Percentiles rank a stretch among this genome's conserved stretches.
phyloP scores from a whole-genome alignment of 2,888 invertebrate genomes.

The Torymus aiolomorphi region DNA sequence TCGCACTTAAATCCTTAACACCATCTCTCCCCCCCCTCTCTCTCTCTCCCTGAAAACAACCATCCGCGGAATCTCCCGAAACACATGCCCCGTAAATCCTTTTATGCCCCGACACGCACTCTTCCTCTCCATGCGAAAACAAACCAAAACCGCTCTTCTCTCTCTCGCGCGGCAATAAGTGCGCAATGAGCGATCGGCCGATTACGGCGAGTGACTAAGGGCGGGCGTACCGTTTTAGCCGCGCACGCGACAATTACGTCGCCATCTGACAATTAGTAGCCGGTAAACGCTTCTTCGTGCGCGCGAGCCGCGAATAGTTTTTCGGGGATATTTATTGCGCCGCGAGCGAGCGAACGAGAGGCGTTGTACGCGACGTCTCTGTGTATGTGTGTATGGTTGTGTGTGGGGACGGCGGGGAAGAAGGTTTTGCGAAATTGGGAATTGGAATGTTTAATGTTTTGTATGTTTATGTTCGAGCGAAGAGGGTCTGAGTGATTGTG shows the following conservation, averaged over 20 bases:
- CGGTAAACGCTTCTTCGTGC: conserved; percentile 67
- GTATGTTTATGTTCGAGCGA: not conserved
- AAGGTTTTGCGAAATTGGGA: not conserved
- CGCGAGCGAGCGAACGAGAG: not conserved
- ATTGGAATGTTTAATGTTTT: not conserved
- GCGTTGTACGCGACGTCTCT: conserved; percentile 36
- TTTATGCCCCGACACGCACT: not conserved
- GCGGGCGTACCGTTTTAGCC: conserved; percentile 66
- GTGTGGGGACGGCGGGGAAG: not conserved
- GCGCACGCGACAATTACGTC: conserved; percentile 70
- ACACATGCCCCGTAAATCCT: too few species aligned
- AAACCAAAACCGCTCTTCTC: too few species aligned
- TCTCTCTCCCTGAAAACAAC: too few species aligned
- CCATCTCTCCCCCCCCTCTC: too few species aligned
- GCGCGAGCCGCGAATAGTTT: conserved; percentile 65
- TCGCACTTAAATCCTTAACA: too few species aligned
- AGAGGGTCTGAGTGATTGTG: too few species aligned
- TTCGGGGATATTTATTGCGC: conserved; percentile 68
- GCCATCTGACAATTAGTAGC: conserved; percentile 74
- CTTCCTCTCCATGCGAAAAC: too few species aligned
- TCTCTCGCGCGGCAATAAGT: not conserved
- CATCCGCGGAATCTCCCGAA: too few species aligned
- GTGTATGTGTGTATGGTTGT: too few species aligned
- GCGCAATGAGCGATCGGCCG: conserved; percentile 49
- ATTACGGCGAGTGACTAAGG: conserved; percentile 63